Base-by-base conservation (phyloP, 1,140 invertebrate genomes). In the Ips typographus region DNA sequence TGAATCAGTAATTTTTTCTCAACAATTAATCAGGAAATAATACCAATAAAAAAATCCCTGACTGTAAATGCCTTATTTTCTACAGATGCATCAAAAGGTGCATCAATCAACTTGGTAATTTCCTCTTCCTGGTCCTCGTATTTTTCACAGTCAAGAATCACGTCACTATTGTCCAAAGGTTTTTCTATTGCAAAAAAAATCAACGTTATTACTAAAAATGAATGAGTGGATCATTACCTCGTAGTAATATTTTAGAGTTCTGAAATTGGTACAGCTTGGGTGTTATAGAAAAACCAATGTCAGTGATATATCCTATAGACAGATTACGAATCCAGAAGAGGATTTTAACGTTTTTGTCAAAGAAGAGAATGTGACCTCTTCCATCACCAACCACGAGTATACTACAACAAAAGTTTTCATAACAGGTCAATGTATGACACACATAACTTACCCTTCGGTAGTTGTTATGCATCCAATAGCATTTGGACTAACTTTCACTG, bases 271-370 rank as follows among this genome's bases (percentile, higher is more conserved):
- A 41, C 39, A 4, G 55, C 47, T 66, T 64, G 38, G 80, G 80
- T 8, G 75, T 68, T 4, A 83, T 69, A 71, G 84, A 81, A 68
- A 87, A 87, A 58, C 83, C 83, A 7, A 87, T 78, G 1, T 78
- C 79, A 36, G 69, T 76, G 41, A 87, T 81, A 37, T 76, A 76
- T 67, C 83, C 81, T 2, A 86, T 73, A 1, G 75, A 68, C 49
- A 82, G 82, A 2, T 81, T 80, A 47, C 83, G 76, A 43, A 82
- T 77, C 84, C 84, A 86, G 65, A 84, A 85, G 38, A 88, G 69
- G 44, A 87, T 74, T 72, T 78, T 83, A 70, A 87, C 73, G 61
- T 84, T 76, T 40, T 80, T 76, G 70, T 87, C 84, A 68, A 86
- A 87, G 74, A 87, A 86, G 56, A 75, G 80, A 4, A 87, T 79